phyloP scores from a whole-genome alignment of 2,888 invertebrate genomes.

The Barypeithes pellucidus region DNA sequence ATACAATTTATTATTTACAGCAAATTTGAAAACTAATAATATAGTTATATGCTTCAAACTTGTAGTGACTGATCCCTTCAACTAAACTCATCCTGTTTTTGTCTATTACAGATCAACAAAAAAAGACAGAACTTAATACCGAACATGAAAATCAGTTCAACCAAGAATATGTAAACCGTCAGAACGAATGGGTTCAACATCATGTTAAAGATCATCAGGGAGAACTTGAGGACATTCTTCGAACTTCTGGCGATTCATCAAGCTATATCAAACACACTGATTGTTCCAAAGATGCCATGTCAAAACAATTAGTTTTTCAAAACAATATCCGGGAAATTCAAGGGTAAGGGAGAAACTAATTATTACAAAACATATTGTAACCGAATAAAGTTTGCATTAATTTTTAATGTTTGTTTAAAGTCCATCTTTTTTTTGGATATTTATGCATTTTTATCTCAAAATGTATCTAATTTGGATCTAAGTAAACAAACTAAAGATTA shows the following conservation, averaged over 20 bases:
- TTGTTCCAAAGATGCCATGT: background rate
- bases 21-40: no score
- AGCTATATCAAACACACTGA: background rate
- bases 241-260: background rate
- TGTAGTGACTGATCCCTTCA: no score
- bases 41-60: no score
- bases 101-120: background rate
- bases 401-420: no score
- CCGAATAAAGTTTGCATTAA: no score
- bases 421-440: no score
- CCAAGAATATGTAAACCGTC: background rate
- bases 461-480: no score
- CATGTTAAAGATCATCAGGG: background rate
- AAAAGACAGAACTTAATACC: background rate
- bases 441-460: no score
- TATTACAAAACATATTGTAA: background rate
- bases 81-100: background rate
- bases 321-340: conserved; percentile 23
- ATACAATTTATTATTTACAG: no score
- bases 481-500: no score
- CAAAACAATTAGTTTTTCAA: conserved; percentile 4
- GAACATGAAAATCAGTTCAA: background rate
- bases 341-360: conserved; percentile 2
- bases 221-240: background rate
- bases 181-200: conserved; percentile 10